Evolutionary conservation across 2,888 invertebrate genomes (phyloP), one percentile per base, ranked within the genome.

Genomic region (Sussaba pulchella): DNA sequence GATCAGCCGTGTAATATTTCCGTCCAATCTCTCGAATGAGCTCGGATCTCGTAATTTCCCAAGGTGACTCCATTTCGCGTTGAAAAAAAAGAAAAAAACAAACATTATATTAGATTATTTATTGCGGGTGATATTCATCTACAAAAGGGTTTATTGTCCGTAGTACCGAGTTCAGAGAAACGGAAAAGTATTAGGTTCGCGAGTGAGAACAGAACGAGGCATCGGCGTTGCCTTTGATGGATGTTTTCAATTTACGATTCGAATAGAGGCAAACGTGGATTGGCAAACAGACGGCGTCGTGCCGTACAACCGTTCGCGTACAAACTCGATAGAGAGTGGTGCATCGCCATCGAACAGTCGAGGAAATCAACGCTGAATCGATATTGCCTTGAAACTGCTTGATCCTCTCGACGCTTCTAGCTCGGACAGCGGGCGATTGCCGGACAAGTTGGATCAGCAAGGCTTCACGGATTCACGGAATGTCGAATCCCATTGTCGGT

Each of bases 1-100:
- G 83, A 83, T 83, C 75, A 82, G 78, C 84, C 81, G 81, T 83
- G 85, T n/a, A 87, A 87, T 86, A 85, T 85, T 83, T 85, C 82
- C 82, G 73, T 78, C 81, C 83, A 75, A 85, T 85, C 83, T 84
- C 66, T 69, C 74, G 64, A 86, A 85, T 83, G 85, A 83, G 84
- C 74, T 67, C 72, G 45, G 82, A 76, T 78, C 72, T 57, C 72
- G 14, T 54, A 26, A 72, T 52, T n/a, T 36, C 14, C 43, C 31
- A 14, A 14, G 10, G 61, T 52, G 41, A 39, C 45, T 19, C 41
- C 54, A 14, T n/a, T 10, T 6, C 39, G 31, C 8, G 14, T 9
- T 45, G 12, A 26, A 45, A 45, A 59, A 45, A 4, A 14, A 69
- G 57, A 43, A n/a, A n/a, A n/a, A n/a, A n/a, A n/a, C n/a, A n/a